These are phyloP conservation scores for Platyscapa corneri DNA, from an alignment of 1,140 invertebrate genomes.

Conservation along the genomic window DNA sequence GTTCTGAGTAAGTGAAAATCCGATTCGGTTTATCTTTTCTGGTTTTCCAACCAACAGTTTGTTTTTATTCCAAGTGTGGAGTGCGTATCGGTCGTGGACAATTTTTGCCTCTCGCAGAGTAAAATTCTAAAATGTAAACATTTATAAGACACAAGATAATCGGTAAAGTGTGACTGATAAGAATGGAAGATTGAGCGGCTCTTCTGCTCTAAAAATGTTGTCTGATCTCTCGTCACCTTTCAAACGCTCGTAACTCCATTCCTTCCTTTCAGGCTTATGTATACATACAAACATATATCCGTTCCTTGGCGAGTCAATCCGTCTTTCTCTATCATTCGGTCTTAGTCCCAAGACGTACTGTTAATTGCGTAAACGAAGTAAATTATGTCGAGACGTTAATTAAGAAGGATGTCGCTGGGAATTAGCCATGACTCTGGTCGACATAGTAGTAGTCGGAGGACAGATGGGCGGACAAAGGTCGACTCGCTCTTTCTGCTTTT, in stretches of 20 bases:
- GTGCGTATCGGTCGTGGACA: no score
- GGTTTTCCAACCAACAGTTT: no score
- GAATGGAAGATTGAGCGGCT: background rate
- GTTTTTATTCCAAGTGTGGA: no score
- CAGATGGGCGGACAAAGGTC: slow-evolving; percentile 36
- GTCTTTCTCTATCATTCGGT: slow-evolving; percentile 47
- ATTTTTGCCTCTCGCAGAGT: no score
- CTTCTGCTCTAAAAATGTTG: background rate
- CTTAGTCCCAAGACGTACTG: slow-evolving; percentile 45
- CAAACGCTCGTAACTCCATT: background rate
- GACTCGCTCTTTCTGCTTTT: background rate
- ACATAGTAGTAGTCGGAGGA: slow-evolving; percentile 6
- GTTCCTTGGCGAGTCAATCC: slow-evolving; percentile 1
- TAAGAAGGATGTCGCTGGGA: slow-evolving; percentile 59
- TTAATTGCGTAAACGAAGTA: slow-evolving; percentile 54
- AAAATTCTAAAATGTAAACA: no score
- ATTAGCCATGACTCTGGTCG: slow-evolving; percentile 49
- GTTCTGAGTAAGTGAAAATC: no score
- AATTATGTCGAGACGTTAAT: slow-evolving; percentile 59
- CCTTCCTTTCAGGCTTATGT: background rate
- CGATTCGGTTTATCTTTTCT: no score
- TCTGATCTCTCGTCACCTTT: background rate
- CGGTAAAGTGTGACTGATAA: background rate
- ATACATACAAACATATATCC: background rate
- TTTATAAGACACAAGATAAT: background rate